phyloP scores from a whole-genome alignment of 2,113 vertebrate species.

The Periophthalmodon schlosseri region DNA sequence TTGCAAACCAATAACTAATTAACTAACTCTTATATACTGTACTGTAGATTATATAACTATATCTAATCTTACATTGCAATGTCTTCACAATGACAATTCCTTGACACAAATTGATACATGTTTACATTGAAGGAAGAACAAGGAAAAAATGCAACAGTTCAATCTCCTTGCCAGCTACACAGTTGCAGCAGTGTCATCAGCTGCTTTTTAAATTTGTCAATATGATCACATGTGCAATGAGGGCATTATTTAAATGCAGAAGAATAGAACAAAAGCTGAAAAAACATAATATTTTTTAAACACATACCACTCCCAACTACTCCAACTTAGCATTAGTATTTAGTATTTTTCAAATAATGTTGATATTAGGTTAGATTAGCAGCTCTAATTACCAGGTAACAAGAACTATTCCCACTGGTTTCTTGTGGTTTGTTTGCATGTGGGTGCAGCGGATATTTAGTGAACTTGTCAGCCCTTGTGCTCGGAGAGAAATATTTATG shows the following conservation, averaged over 20 bases:
- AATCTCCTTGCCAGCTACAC: too few species aligned
- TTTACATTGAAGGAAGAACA: background rate
- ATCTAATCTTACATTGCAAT: too few species aligned
- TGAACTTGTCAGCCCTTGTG: conserved; percentile 5
- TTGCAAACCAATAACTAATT: too few species aligned
- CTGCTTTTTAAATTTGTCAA: background rate
- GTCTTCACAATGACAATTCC: too few species aligned
- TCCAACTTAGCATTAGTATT: background rate
- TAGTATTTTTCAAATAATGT: background rate
- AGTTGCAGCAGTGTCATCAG: too few species aligned
- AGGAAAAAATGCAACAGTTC: background rate
- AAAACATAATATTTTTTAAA: too few species aligned
- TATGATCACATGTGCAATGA: background rate
- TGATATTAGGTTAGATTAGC: background rate
- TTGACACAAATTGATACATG: background rate
- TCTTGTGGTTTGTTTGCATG: background rate
- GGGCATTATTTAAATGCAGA: background rate
- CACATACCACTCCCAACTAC: too few species aligned
- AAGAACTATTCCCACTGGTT: background rate
- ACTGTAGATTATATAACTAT: too few species aligned
- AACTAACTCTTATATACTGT: too few species aligned
- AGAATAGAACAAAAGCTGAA: too few species aligned
- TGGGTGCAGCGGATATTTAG: background rate
- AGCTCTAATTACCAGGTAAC: background rate
- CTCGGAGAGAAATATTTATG: conserved; percentile 17